Evolutionary conservation across 2,888 invertebrate species (phyloP).

Genomic region (Volucella zonaria): DNA sequence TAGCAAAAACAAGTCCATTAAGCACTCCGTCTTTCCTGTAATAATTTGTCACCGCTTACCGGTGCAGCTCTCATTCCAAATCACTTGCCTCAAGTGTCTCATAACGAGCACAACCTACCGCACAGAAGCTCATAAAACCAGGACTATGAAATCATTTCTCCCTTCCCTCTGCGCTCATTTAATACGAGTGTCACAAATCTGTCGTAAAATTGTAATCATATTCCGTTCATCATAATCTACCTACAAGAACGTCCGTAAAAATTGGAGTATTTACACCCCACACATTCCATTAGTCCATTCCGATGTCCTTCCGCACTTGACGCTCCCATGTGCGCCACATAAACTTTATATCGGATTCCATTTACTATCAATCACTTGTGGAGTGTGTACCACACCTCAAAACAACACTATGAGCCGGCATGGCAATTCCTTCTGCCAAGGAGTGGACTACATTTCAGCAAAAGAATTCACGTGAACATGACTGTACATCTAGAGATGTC

Average conservation of each 20-base stretch:
- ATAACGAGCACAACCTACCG: background rate
- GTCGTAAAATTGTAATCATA: constrained; percentile 11
- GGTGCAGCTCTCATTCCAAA: too few relatives aligned
- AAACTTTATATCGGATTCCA: constrained; percentile 29
- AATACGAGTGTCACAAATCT: constrained; percentile 9
- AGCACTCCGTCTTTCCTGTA: too few relatives aligned
- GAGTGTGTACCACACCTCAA: constrained; percentile 31
- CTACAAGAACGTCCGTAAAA: too few relatives aligned
- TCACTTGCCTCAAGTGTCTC: background rate
- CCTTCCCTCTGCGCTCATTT: too few relatives aligned
- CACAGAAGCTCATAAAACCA: background rate
- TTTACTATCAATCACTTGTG: constrained; percentile 48
- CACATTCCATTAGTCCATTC: constrained; percentile 11
- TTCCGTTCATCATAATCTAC: constrained; percentile 3
- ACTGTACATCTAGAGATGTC: too few relatives aligned
- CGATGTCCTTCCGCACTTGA: constrained; percentile 24
- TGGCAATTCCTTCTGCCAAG: constrained; percentile 16
- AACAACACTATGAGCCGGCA: background rate
- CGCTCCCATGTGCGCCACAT: constrained; percentile 9
- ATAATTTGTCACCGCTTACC: too few relatives aligned
- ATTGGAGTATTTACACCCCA: too few relatives aligned
- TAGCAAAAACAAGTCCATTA: too few relatives aligned
- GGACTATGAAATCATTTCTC: constrained; percentile 2
- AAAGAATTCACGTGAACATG: constrained; percentile 5
- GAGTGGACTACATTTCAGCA: constrained; percentile 36